These are phyloP conservation scores for Odocoileus hemionus DNA, from an alignment of 2,113 vertebrate genomes.

Conservation along the genomic window DNA sequence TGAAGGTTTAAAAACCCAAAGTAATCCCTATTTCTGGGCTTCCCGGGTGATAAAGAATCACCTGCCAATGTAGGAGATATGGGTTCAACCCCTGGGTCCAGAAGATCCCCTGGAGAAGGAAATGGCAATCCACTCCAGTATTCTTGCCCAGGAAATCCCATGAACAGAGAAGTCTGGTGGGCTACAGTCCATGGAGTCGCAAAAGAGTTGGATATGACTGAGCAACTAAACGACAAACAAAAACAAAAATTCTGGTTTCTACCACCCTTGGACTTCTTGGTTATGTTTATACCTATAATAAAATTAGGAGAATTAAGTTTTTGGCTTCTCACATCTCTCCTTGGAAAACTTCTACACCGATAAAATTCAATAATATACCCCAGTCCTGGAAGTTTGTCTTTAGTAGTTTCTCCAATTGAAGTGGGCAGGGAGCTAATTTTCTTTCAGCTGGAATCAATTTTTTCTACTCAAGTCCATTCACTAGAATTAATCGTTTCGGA, in stretches of 20 bases:
- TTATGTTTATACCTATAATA: background rate
- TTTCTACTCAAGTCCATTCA: constrained; percentile 29
- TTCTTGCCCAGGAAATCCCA: background rate
- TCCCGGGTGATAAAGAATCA: background rate
- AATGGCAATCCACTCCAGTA: background rate
- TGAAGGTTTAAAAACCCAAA: background rate
- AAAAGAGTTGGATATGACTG: background rate
- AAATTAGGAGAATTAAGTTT: background rate
- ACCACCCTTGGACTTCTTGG: background rate
- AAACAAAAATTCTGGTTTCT: background rate
- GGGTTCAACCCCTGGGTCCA: background rate
- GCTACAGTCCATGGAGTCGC: background rate
- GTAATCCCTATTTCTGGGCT: background rate
- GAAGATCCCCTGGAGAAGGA: background rate
- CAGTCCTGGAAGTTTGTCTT: background rate
- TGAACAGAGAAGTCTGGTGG: background rate
- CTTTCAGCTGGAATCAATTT: constrained; percentile 55
- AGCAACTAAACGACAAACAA: background rate
- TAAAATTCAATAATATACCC: background rate
- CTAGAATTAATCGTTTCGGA: constrained; percentile 57
- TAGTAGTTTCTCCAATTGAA: background rate
- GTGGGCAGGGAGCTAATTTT: background rate
- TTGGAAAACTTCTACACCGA: background rate
- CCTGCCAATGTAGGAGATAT: background rate
- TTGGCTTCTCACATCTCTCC: background rate